A percentile compares a stretch with the other conserved stretches of the same genome.
phyloP scores from a whole-genome alignment of 1,140 invertebrate genomes.

The Parapsyche elsis region DNA sequence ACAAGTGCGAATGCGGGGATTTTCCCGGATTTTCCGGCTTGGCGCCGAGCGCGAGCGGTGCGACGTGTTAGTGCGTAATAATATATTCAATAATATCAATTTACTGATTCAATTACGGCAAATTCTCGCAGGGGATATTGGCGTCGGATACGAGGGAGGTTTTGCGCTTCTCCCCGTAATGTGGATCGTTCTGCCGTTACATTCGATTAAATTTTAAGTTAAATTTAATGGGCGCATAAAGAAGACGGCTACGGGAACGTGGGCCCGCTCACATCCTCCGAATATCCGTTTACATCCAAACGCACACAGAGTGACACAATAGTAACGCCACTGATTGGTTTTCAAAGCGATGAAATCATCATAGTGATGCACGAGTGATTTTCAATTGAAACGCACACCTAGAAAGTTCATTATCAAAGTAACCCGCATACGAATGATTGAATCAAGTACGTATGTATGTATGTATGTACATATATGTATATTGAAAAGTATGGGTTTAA shows the following conservation, averaged over 20 bases:
- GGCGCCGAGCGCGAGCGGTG: neutral
- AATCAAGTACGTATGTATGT: too few relatives aligned
- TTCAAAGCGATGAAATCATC: neutral
- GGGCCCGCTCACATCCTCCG: slow-evolving; percentile 3
- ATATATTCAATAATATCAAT: slow-evolving; percentile 32
- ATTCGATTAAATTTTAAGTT: slow-evolving; percentile 54
- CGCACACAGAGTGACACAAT: neutral
- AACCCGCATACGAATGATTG: too few relatives aligned
- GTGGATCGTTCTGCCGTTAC: slow-evolving; percentile 47
- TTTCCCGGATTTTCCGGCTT: neutral
- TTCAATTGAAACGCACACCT: too few relatives aligned
- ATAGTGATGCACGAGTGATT: too few relatives aligned
- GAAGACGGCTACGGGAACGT: slow-evolving; percentile 20
- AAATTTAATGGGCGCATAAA: slow-evolving; percentile 49
- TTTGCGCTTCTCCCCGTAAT: neutral
- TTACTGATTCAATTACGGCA: slow-evolving; percentile 23
- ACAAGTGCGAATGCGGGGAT: too few relatives aligned
- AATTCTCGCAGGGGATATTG: slow-evolving; percentile 19
- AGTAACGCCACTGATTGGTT: neutral
- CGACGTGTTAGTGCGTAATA: slow-evolving; percentile 22
- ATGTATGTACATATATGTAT: too few relatives aligned
- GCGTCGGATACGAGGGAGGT: neutral
- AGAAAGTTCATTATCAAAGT: neutral
- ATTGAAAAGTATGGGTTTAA: too few relatives aligned
- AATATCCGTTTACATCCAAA: slow-evolving; percentile 37